phyloP scores from a whole-genome alignment of 2,888 invertebrate genomes.

The Drosophila atroscutellata region DNA sequence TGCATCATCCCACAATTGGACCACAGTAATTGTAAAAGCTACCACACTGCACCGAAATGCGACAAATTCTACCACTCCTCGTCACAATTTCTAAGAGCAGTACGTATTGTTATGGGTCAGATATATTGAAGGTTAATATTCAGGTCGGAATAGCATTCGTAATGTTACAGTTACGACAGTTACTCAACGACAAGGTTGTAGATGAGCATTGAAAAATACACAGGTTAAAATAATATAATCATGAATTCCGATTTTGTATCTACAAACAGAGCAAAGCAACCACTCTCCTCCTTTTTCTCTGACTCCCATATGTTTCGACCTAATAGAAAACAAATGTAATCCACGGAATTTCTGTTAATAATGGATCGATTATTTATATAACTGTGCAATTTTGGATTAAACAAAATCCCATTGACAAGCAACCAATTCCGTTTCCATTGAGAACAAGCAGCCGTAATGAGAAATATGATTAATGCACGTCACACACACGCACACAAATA shows the following conservation, averaged over 20 bases:
- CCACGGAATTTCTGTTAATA: constrained; percentile 36
- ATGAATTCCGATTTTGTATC: too few relatives aligned
- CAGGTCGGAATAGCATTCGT: not conserved
- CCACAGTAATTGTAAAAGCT: constrained; percentile 41
- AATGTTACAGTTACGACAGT: not conserved
- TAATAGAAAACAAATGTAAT: constrained; percentile 39
- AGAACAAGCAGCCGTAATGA: constrained; percentile 36
- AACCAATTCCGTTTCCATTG: constrained; percentile 23
- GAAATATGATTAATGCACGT: constrained; percentile 58
- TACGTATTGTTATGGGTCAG: not conserved
- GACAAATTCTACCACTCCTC: not conserved
- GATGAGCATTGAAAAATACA: not conserved
- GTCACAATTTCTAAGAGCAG: not conserved
- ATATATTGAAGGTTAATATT: not conserved
- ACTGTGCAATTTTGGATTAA: constrained; percentile 41
- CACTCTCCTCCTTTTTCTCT: not conserved
- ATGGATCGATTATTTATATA: constrained; percentile 48
- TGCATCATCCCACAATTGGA: constrained; percentile 39
- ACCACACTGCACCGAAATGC: constrained; percentile 2
- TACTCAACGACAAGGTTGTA: not conserved
- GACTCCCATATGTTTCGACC: not conserved
- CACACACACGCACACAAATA: not conserved
- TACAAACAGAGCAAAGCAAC: not conserved
- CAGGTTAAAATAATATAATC: not conserved
- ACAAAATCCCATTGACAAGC: constrained; percentile 42